phyloP scores from a whole-genome alignment of 2,113 vertebrate genomes.

The Nothoprocta perdicaria region DNA sequence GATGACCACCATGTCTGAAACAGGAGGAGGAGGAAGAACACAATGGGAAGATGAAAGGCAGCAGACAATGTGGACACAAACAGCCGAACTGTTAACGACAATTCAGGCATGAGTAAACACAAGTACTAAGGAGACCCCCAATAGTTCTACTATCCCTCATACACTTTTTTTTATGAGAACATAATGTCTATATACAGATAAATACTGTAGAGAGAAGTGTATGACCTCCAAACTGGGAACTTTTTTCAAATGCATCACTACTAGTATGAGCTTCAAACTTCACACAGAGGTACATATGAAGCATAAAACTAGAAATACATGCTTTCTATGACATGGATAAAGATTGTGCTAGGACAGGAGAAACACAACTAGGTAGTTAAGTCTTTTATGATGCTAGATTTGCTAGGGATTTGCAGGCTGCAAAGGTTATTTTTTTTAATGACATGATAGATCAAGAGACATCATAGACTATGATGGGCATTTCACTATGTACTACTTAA shows the following conservation, averaged over 20 bases:
- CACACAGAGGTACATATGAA: background rate
- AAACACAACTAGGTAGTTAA: background rate
- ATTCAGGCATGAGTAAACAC: background rate
- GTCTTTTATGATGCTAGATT: background rate
- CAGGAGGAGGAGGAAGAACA: background rate
- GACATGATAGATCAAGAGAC: background rate
- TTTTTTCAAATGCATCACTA: background rate
- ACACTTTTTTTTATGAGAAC: background rate
- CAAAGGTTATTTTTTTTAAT: background rate
- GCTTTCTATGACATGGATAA: background rate
- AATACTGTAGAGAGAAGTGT: background rate
- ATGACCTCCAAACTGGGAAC: background rate
- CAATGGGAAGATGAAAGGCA: background rate
- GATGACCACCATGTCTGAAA: background rate
- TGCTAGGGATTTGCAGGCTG: background rate
- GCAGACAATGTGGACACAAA: background rate
- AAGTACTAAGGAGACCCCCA: background rate
- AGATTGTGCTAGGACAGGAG: background rate
- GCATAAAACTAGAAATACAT: background rate
- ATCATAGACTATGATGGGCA: background rate
- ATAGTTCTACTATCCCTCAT: background rate
- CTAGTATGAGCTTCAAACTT: background rate
- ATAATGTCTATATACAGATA: background rate
- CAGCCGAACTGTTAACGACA: background rate
- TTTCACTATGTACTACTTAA: background rate